These are phyloP conservation scores for Mongoloraphidia duomilia DNA, from an alignment of 2,888 invertebrate species.

Conservation along the genomic window DNA sequence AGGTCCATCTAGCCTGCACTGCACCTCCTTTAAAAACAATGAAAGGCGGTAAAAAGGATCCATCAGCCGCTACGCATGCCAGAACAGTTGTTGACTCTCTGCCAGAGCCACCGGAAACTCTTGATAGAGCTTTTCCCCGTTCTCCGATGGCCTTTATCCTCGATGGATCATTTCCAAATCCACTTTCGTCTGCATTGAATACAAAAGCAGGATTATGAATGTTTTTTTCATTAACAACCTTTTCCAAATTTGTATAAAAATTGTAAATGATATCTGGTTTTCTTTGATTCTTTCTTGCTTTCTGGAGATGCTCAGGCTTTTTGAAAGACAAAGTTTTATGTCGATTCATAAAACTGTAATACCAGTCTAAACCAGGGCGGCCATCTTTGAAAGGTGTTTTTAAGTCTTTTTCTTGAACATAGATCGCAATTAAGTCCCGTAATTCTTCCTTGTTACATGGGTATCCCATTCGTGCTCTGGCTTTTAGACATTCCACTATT, in stretches of 20 bases:
- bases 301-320: slow-evolving; percentile 19
- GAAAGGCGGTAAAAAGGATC: slow-evolving; percentile 11
- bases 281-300: slow-evolving; percentile 13
- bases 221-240: slow-evolving; percentile 12
- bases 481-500: not conserved
- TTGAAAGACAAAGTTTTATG: slow-evolving; percentile 13
- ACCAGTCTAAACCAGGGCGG: not conserved
- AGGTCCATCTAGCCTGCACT: slow-evolving; percentile 12
- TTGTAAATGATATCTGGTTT: slow-evolving; percentile 17
- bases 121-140: slow-evolving; percentile 12
- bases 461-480: not conserved
- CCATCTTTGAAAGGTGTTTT: not conserved
- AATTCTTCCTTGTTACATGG: not conserved
- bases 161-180: slow-evolving; percentile 14
- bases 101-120: slow-evolving; percentile 15
- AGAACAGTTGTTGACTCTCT: slow-evolving; percentile 15
- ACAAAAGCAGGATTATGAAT: too few species aligned
- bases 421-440: slow-evolving; percentile 3
- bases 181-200: slow-evolving; percentile 15
- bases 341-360: not conserved
- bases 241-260: slow-evolving; percentile 15
- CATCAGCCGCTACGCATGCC: slow-evolving; percentile 13
- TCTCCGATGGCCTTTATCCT: slow-evolving; percentile 13
- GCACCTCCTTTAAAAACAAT: slow-evolving; percentile 16
- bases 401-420: not conserved